Evolutionary conservation across 2,797 vertebrate genomes (phyloP).

Genomic region (Chloroceryle inda): DNA sequence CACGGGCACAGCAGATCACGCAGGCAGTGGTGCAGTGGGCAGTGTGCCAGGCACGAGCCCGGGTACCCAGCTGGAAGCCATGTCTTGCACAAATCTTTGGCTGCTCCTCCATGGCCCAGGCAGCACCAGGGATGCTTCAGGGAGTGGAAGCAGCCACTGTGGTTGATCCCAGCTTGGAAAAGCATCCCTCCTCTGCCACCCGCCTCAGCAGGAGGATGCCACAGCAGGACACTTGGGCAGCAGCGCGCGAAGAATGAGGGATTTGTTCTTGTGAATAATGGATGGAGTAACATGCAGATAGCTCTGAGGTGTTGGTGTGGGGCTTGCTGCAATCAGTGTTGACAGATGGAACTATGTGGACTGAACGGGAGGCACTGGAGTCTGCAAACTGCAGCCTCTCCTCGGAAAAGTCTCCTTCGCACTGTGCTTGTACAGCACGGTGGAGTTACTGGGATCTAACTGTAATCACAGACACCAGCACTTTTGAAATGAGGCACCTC

Average conservation of each 20-base stretch:
- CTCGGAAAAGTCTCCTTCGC: neutral
- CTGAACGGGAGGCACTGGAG: neutral
- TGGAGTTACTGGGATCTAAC: neutral
- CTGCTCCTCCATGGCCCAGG: neutral
- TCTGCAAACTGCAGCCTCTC: neutral
- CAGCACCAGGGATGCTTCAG: neutral
- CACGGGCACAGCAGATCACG: rapidly evolving
- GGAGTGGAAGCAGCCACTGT: neutral
- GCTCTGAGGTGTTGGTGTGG: neutral
- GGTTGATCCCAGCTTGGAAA: neutral
- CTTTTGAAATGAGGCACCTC: neutral
- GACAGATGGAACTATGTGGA: neutral
- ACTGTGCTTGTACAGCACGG: rapidly evolving
- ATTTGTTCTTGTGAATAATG: conserved; percentile 41
- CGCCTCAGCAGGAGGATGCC: neutral
- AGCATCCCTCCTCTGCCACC: neutral
- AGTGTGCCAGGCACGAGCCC: neutral
- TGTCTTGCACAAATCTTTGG: neutral
- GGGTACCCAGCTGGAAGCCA: neutral
- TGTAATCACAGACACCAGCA: rapidly evolving
- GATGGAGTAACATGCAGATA: neutral
- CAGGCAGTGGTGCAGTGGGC: neutral
- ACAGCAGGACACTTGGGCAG: neutral
- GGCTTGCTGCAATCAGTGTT: neutral
- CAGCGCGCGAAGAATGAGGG: neutral